Evolutionary conservation across 2,797 vertebrate species (phyloP).

Genomic region (Mus caroli): DNA sequence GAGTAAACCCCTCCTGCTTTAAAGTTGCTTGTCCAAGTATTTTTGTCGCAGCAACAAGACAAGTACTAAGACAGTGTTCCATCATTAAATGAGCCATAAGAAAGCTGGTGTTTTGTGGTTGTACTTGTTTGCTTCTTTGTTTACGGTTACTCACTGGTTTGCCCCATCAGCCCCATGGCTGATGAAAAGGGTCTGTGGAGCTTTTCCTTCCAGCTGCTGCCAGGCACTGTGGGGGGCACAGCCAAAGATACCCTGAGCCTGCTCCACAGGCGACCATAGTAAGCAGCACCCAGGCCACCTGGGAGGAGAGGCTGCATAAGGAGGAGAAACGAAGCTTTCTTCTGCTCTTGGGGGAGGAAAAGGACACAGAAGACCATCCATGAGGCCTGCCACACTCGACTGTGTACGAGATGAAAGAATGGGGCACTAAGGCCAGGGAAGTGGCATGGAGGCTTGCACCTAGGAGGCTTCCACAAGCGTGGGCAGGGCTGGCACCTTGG

Average conservation of each 20-base stretch:
- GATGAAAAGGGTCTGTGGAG: neutral
- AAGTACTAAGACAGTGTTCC: neutral
- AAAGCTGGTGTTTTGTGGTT: neutral
- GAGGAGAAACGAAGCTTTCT: neutral
- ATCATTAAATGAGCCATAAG: neutral
- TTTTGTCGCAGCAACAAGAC: neutral
- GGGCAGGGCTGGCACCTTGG: neutral
- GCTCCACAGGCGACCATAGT: neutral
- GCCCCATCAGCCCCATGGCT: neutral
- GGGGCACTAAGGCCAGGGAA: neutral
- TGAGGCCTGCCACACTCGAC: neutral
- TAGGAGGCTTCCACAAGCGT: rapidly evolving
- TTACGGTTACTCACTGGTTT: too few species aligned
- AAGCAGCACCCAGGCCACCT: too few species aligned
- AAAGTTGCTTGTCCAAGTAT: neutral
- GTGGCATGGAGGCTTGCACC: neutral
- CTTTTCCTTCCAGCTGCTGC: neutral
- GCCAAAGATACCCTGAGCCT: rapidly evolving
- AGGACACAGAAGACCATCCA: too few species aligned
- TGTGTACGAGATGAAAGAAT: neutral
- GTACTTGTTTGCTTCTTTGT: neutral
- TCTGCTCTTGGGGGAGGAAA: neutral
- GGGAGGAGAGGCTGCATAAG: neutral
- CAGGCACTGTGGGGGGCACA: neutral
- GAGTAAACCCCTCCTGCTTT: neutral